Conservation (phyloP, 2,888 invertebrate species). For the Cabera pusaria region DNA sequence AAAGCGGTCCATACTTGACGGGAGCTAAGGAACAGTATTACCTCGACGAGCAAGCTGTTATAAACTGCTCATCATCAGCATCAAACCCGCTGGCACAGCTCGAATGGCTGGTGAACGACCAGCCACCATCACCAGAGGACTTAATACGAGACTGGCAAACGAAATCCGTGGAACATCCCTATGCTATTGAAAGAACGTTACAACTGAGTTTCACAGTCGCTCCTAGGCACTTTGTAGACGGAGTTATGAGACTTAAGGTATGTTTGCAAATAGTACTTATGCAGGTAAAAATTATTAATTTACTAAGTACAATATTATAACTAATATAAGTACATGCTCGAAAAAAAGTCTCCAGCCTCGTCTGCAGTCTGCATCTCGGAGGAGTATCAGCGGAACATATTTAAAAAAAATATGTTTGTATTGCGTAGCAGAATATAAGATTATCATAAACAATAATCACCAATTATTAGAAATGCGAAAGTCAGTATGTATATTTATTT, state of each 20-base stretch:
- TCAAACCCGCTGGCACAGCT: constrained; percentile 91
- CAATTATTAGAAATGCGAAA: too few relatives aligned
- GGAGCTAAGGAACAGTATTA: constrained; percentile 90
- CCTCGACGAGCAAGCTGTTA: constrained; percentile 88
- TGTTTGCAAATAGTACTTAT: too few relatives aligned
- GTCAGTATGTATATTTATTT: too few relatives aligned
- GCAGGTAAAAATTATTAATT: neutral
- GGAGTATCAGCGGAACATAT: too few relatives aligned
- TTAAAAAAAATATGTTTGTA: too few relatives aligned
- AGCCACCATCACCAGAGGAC: constrained; percentile 80
- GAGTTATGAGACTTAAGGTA: constrained; percentile 91
- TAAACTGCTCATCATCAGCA: constrained; percentile 91
- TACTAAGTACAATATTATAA: too few relatives aligned
- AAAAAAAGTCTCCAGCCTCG: too few relatives aligned
- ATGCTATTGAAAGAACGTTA: constrained; percentile 87
- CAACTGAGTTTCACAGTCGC: constrained; percentile 89
- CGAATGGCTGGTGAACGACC: constrained; percentile 92
- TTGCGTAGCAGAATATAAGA: too few relatives aligned
- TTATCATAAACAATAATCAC: too few relatives aligned
- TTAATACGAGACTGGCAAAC: constrained; percentile 78
- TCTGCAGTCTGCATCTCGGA: too few relatives aligned
- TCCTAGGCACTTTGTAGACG: constrained; percentile 88
- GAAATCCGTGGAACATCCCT: constrained; percentile 70
- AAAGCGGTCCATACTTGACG: constrained; percentile 89
- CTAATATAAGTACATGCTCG: too few relatives aligned